These are phyloP conservation scores for Galaxias olidus DNA, from an alignment of 2,797 vertebrate genomes.

Conservation along the genomic window DNA sequence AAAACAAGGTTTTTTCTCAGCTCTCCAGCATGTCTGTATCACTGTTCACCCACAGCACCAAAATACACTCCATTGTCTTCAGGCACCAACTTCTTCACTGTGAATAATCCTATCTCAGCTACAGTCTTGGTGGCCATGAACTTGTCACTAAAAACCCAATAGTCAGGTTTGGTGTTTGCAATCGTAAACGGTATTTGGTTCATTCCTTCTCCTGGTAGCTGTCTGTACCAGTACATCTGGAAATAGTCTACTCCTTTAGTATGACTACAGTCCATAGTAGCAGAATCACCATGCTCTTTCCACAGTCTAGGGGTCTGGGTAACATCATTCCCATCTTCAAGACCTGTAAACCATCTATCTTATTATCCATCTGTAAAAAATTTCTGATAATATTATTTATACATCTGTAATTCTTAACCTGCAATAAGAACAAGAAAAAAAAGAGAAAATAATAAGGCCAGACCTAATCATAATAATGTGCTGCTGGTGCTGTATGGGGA, in stretches of 20 bases:
- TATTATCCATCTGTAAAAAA: no score
- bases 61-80: conserved; percentile 50
- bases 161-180: not conserved
- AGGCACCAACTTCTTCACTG: conserved; percentile 30
- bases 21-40: conserved; percentile 14
- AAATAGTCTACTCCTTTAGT: accelerated
- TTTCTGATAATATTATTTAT: no score
- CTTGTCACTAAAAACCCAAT: conserved; percentile 25
- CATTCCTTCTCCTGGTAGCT: conserved; percentile 47
- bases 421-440: no score
- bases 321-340: conserved; percentile 33
- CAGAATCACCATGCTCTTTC: not conserved
- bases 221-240: conserved; percentile 65
- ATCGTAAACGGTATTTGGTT: conserved; percentile 27
- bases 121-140: conserved; percentile 27
- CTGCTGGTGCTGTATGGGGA: no score
- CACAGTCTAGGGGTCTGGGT: conserved; percentile 36
- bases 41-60: conserved; percentile 55
- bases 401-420: no score
- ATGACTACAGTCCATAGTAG: conserved; percentile 51
- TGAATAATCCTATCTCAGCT: conserved; percentile 30
- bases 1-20: conserved; percentile 44
- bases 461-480: no score
- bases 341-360: not conserved
- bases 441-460: no score